These are phyloP conservation scores for Xestia rhomboidea DNA, from an alignment of 2,888 invertebrate genomes.

Conservation along the genomic window DNA sequence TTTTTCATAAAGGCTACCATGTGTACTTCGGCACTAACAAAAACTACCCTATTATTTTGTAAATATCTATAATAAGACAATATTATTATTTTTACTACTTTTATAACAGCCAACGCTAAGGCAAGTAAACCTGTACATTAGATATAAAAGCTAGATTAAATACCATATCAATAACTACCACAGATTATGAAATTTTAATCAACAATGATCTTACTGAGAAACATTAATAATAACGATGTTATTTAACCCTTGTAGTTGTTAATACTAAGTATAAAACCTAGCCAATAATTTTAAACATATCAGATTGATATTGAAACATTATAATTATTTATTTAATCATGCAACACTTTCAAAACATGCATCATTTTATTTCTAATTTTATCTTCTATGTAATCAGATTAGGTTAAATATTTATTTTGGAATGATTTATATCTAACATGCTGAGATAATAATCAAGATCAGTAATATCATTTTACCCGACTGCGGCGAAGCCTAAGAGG, in stretches of 20 bases:
- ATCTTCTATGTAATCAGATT: slow-evolving; percentile 14
- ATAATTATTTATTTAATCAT: slow-evolving; percentile 16
- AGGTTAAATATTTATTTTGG: slow-evolving; percentile 34
- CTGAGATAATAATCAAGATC: slow-evolving; percentile 7
- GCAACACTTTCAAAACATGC: slow-evolving; percentile 38
- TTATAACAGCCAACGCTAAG: slow-evolving; percentile 85
- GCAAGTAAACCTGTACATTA: slow-evolving; percentile 85
- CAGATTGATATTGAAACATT: slow-evolving; percentile 37
- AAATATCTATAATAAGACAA: slow-evolving; percentile 68
- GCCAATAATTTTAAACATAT: slow-evolving; percentile 21
- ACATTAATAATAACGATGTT: background rate
- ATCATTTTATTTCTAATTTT: slow-evolving; percentile 8
- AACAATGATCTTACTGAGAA: background rate
- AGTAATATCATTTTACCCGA: slow-evolving; percentile 22
- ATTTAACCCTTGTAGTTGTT: slow-evolving; percentile 18
- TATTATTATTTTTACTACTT: slow-evolving; percentile 70
- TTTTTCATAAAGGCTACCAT: slow-evolving; percentile 51
- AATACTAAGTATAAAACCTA: slow-evolving; percentile 20
- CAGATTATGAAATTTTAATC: background rate
- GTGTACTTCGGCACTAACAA: slow-evolving; percentile 59
- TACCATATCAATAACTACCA: slow-evolving; percentile 45
- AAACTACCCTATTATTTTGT: slow-evolving; percentile 60
- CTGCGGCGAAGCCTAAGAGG: background rate
- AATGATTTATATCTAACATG: slow-evolving; percentile 37
- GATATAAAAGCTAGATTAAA: slow-evolving; percentile 51